A percentile compares a stretch with the other conserved stretches of the same genome.
Conservation (phyloP, 2,113 vertebrate genomes). For the Aythya baeri region DNA sequence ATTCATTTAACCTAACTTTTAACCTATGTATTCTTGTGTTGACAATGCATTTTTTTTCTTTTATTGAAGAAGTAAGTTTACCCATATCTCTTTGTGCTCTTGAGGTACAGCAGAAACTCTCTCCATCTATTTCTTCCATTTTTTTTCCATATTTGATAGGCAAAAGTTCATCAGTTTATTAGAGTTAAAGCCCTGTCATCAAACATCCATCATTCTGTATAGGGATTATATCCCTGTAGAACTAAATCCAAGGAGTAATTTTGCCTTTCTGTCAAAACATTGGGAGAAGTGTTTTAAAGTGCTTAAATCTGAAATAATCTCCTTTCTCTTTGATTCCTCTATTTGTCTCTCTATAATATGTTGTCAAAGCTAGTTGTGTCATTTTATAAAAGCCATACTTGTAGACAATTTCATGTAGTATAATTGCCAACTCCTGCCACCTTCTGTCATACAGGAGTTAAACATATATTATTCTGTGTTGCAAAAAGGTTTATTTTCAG, state of each 20-base stretch:
- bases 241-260: not conserved
- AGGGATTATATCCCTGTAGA: not conserved
- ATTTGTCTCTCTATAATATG: not conserved
- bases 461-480: not conserved
- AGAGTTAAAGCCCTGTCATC: not conserved
- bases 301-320: not conserved
- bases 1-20: slow-evolving; percentile 47
- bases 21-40: not conserved
- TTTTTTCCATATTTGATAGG: not conserved
- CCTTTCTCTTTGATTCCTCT: not conserved
- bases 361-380: not conserved
- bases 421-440: not conserved
- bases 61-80: not conserved
- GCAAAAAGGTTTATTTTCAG: not conserved
- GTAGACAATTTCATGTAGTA: not conserved
- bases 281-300: not conserved
- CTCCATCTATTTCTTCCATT: not conserved
- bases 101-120: not conserved
- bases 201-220: not conserved
- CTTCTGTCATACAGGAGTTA: not conserved
- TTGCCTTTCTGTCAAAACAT: not conserved
- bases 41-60: not conserved
- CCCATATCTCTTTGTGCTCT: not conserved
- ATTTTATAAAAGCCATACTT: not conserved
- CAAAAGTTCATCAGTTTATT: not conserved